These are phyloP conservation scores for Paracentrotus lividus DNA, from an alignment of 53 echinoderm and acorn worm species.

Conservation along the genomic window DNA sequence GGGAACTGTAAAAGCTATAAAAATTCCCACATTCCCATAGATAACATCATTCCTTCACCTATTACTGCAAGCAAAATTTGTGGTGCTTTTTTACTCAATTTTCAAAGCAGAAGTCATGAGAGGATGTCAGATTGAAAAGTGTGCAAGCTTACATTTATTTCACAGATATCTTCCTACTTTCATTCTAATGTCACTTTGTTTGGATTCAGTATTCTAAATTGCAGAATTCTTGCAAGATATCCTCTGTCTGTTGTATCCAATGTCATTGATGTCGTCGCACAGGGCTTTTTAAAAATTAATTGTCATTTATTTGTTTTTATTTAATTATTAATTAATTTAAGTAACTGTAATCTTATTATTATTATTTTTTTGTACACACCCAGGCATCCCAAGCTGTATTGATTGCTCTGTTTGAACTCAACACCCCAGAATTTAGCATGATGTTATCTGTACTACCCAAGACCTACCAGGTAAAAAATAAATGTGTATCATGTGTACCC, in stretches of 20 bases:
- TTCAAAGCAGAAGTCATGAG: no score
- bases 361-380: neutral
- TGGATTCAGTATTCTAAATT: neutral
- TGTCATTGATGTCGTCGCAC: neutral
- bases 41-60: no score
- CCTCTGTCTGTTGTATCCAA: neutral
- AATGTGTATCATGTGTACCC: neutral
- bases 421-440: slow-evolving; percentile 88
- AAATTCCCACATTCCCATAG: neutral
- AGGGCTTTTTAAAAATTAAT: neutral
- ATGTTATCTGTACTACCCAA: slow-evolving; percentile 98
- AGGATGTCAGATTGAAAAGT: no score
- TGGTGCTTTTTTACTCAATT: no score
- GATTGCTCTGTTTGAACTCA: slow-evolving; percentile 89
- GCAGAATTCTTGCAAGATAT: neutral
- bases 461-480: slow-evolving; percentile 93
- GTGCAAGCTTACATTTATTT: no score
- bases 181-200: neutral
- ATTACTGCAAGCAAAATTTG: neutral
- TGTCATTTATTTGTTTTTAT: neutral
- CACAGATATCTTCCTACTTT: no score
- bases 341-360: neutral
- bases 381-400: slow-evolving; percentile 93
- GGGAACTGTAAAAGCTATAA: neutral
- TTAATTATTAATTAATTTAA: slow-evolving; percentile 8